These are phyloP conservation scores for Tipula helvola DNA, from an alignment of 2,888 invertebrate species.

Conservation along the genomic window DNA sequence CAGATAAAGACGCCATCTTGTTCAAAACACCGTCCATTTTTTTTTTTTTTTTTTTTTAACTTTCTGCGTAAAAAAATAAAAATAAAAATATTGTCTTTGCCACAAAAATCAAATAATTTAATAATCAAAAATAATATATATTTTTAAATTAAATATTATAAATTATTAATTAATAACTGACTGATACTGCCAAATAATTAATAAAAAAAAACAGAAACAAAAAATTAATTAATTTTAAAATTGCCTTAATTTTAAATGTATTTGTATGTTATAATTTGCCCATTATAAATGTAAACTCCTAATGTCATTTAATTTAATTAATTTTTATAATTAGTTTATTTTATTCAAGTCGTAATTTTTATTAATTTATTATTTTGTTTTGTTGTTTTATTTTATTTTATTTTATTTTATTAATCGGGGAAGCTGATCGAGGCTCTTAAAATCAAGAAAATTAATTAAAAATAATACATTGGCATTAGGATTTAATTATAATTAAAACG, in stretches of 20 bases:
- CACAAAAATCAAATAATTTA: neutral
- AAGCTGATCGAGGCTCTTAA: neutral
- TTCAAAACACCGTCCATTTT: neutral
- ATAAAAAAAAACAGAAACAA: neutral
- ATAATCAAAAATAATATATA: neutral
- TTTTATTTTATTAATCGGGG: too few species aligned
- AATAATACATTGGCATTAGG: neutral
- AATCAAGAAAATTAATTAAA: neutral
- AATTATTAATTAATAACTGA: neutral
- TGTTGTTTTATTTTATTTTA: neutral
- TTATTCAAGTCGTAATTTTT: neutral
- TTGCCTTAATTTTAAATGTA: neutral
- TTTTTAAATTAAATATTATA: neutral
- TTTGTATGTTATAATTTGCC: neutral
- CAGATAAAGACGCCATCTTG: neutral
- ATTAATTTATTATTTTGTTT: neutral
- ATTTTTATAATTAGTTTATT: neutral
- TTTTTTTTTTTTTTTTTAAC: neutral
- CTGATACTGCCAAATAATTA: constrained; percentile 6
- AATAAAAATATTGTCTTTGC: neutral
- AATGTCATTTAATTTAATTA: neutral
- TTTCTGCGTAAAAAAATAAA: neutral
- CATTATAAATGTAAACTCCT: neutral
- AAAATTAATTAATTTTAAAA: neutral
- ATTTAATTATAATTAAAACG: neutral